These are phyloP conservation scores for Notarius quadriscutis DNA, from an alignment of 2,113 vertebrate genomes.

Conservation along the genomic window DNA sequence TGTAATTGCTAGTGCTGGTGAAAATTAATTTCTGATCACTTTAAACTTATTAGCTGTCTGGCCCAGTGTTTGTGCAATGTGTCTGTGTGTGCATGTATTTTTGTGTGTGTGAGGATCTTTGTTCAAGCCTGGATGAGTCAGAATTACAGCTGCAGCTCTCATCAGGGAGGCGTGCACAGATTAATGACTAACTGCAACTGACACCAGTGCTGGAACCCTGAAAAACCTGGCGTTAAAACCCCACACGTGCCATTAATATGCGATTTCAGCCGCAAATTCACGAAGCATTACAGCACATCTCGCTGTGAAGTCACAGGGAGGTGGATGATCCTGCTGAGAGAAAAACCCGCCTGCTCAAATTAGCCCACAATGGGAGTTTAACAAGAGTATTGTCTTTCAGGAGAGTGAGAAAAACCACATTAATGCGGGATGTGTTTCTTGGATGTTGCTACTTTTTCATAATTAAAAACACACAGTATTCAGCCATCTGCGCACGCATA, in stretches of 20 bases:
- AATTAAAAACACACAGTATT: conserved; percentile 61
- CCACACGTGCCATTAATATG: conserved; percentile 56
- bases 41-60: conserved; percentile 46
- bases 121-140: conserved; percentile 55
- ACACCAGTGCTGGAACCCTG: conserved; percentile 47
- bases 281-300: conserved; percentile 36
- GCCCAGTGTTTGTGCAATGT: neutral
- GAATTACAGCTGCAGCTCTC: conserved; percentile 45
- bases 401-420: conserved; percentile 38
- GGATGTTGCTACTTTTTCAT: conserved; percentile 52
- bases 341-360: conserved; percentile 49
- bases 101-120: conserved; percentile 35
- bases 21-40: conserved; percentile 56
- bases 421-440: conserved; percentile 54
- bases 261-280: conserved; percentile 53
- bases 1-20: conserved; percentile 31
- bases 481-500: conserved; percentile 66
- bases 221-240: conserved; percentile 49
- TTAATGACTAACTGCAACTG: conserved; percentile 61
- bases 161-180: conserved; percentile 48
- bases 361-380: conserved; percentile 44
- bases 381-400: conserved; percentile 48
- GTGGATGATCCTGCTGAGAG: conserved; percentile 49
- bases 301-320: conserved; percentile 40
- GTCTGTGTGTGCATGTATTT: conserved; percentile 17